A percentile compares a stretch with the other conserved stretches of the same genome.
phyloP scores from a whole-genome alignment of 2,888 invertebrate species.

The Macrophya annulata region DNA sequence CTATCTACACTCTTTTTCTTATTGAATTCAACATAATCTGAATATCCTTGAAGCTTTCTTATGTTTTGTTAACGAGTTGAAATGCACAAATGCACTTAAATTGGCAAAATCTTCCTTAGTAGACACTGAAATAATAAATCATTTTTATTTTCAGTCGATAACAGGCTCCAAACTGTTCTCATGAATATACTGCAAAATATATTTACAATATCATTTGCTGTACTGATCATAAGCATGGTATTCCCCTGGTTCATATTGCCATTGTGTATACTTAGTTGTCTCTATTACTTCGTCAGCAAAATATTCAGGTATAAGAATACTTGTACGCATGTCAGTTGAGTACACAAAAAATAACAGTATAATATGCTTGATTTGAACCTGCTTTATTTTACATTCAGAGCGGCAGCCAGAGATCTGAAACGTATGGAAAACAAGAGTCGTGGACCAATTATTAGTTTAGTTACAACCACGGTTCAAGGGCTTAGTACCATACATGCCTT shows the following conservation, averaged over 20 bases:
- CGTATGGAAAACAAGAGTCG: conserved; percentile 82
- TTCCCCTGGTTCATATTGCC: conserved; percentile 81
- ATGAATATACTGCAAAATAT: conserved; percentile 83
- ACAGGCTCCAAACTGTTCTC: conserved; percentile 81
- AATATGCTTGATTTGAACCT: background rate
- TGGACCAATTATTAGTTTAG: conserved; percentile 83
- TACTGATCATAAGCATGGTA: conserved; percentile 80
- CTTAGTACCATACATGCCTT: conserved; percentile 84
- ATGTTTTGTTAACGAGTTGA: background rate
- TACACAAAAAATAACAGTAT: too few species aligned
- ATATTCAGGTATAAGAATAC: conserved; percentile 75
- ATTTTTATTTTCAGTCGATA: conserved; percentile 80
- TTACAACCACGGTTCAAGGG: conserved; percentile 83
- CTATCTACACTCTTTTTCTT: background rate
- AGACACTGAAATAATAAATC: background rate
- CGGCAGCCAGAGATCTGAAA: conserved; percentile 80
- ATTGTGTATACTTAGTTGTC: conserved; percentile 78
- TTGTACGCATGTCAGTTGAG: background rate
- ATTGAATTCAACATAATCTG: background rate
- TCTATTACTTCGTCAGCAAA: conserved; percentile 78
- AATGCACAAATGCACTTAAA: background rate
- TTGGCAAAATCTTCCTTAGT: background rate
- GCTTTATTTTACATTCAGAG: conserved; percentile 64
- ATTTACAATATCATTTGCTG: conserved; percentile 80
- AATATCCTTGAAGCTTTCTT: background rate